Conservation (phyloP, 2,113 vertebrate species). For the Sapajus apella region DNA sequence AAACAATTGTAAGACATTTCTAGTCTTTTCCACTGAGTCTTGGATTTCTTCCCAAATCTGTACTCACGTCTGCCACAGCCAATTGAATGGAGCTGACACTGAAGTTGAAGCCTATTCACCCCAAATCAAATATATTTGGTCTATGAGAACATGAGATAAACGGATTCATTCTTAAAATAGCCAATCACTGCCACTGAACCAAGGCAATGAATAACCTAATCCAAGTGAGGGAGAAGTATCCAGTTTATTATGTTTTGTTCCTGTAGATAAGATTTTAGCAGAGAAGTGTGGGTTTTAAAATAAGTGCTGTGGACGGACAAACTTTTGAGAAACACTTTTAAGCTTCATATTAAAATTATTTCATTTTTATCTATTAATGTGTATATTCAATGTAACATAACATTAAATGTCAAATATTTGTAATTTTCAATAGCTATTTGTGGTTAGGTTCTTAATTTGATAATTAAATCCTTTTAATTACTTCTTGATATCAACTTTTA, state of each 20-base stretch:
- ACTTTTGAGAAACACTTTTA: background rate
- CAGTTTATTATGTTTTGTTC: background rate
- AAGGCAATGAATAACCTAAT: background rate
- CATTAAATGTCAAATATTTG: background rate
- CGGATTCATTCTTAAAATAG: background rate
- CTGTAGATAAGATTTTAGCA: background rate
- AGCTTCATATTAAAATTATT: background rate
- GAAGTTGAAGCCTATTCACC: background rate
- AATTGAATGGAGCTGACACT: background rate
- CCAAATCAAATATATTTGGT: background rate
- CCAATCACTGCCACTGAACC: background rate
- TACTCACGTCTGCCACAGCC: background rate
- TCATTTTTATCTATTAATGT: background rate
- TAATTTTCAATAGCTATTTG: background rate
- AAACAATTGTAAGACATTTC: background rate
- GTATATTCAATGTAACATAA: background rate
- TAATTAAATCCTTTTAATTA: background rate
- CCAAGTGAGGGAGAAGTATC: background rate
- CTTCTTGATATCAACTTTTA: background rate
- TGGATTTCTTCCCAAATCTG: background rate
- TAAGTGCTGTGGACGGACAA: background rate
- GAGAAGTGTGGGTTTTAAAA: background rate
- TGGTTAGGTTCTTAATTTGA: background rate
- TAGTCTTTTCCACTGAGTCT: background rate
- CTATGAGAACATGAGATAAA: background rate